phyloP scores from a whole-genome alignment of 2,888 invertebrate genomes.

The Diploptera punctata region DNA sequence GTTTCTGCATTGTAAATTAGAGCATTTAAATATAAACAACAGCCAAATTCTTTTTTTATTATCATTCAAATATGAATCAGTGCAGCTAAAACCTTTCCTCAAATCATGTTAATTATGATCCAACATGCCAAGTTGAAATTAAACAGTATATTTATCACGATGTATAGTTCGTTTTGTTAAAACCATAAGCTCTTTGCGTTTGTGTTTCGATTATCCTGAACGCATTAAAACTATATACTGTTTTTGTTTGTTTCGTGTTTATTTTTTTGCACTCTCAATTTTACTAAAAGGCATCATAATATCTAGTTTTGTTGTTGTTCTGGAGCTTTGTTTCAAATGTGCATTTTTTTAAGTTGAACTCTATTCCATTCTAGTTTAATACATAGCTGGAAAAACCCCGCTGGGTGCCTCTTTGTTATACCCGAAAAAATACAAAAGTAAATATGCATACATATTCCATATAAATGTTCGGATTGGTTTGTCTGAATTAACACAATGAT shows the following conservation, averaged over 20 bases:
- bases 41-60: neutral
- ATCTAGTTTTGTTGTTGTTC: neutral
- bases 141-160: neutral
- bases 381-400: too few species aligned
- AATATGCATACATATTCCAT: too few species aligned
- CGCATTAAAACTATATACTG: neutral
- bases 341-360: neutral
- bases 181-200: neutral
- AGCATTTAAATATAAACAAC: neutral
- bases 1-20: neutral
- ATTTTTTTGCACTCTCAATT: neutral
- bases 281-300: neutral
- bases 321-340: neutral
- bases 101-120: neutral
- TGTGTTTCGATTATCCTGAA: neutral
- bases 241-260: neutral
- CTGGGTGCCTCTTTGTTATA: too few species aligned
- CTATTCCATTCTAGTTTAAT: neutral
- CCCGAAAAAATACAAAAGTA: too few species aligned
- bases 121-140: neutral
- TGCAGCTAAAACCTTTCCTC: neutral
- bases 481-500: too few species aligned
- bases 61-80: neutral
- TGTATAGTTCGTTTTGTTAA: neutral
- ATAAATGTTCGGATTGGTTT: too few species aligned